These are phyloP conservation scores for Acrossocheilus fasciatus DNA, from an alignment of 2,797 vertebrate species.

Conservation along the genomic window DNA sequence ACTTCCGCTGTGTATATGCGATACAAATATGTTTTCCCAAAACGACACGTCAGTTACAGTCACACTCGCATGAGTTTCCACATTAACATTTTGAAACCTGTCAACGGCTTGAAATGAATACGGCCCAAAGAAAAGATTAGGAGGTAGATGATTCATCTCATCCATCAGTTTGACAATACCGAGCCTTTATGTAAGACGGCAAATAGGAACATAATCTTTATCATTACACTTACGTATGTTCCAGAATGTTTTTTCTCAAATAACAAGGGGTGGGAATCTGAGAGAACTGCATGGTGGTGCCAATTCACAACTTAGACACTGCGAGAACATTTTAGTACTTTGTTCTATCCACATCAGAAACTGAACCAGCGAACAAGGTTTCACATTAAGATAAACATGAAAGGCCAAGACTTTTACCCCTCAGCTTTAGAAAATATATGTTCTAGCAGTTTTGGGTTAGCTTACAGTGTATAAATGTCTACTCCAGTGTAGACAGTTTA, in stretches of 20 bases:
- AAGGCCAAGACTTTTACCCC: not conserved
- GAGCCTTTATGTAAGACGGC: not conserved
- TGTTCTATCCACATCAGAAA: not conserved
- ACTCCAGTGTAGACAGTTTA: too few species aligned
- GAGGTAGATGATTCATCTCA: slow-evolving; percentile 50
- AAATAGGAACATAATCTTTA: slow-evolving; percentile 16
- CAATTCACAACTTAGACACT: not conserved
- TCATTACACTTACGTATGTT: not conserved
- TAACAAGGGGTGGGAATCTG: not conserved
- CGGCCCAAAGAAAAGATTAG: slow-evolving; percentile 51
- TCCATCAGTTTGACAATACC: slow-evolving; percentile 20
- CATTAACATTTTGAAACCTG: slow-evolving; percentile 56
- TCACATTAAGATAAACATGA: not conserved
- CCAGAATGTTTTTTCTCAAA: not conserved
- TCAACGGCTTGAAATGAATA: slow-evolving; percentile 57
- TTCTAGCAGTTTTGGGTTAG: not conserved
- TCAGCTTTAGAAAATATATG: not conserved
- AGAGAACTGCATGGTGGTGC: not conserved
- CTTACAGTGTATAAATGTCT: not conserved
- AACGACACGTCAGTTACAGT: slow-evolving; percentile 53
- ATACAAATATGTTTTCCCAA: slow-evolving; percentile 45
- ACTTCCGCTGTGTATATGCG: slow-evolving; percentile 38
- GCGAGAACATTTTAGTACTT: not conserved
- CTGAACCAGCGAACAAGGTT: not conserved
- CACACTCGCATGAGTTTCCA: slow-evolving; percentile 50